phyloP scores from a whole-genome alignment of 2,113 vertebrate species.

The Tauraco erythrolophus region DNA sequence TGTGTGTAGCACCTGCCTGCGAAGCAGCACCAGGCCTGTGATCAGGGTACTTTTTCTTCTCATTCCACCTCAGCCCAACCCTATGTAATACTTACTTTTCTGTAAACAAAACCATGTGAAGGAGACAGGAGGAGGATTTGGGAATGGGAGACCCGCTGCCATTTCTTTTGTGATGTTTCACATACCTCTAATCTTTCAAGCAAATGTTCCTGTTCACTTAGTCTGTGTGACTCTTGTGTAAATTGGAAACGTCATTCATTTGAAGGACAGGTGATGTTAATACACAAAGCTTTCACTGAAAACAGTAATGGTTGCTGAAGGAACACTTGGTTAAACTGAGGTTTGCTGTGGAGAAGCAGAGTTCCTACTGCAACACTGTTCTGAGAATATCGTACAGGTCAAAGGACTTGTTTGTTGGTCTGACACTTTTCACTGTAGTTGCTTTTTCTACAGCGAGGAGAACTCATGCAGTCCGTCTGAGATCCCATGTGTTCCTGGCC shows the following conservation, averaged over 20 bases:
- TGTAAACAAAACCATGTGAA: neutral
- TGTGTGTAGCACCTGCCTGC: neutral
- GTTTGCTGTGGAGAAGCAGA: neutral
- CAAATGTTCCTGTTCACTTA: neutral
- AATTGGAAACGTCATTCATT: neutral
- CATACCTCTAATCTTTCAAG: neutral
- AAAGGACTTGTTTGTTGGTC: neutral
- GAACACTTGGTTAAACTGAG: neutral
- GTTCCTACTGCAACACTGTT: neutral
- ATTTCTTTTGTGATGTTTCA: neutral
- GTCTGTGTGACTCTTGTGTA: neutral
- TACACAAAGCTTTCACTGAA: neutral
- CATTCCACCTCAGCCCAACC: neutral
- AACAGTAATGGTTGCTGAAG: neutral
- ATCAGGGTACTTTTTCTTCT: neutral
- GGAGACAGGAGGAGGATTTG: neutral
- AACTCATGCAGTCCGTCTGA: neutral
- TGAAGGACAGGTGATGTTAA: neutral
- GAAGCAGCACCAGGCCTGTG: neutral
- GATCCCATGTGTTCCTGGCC: rapidly evolving
- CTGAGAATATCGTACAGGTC: neutral
- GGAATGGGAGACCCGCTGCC: neutral
- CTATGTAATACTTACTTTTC: neutral
- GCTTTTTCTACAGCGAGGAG: neutral
- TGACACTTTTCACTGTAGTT: neutral